Base-by-base conservation (phyloP, 2,113 vertebrate species). In the Myxocyprinus asiaticus region DNA sequence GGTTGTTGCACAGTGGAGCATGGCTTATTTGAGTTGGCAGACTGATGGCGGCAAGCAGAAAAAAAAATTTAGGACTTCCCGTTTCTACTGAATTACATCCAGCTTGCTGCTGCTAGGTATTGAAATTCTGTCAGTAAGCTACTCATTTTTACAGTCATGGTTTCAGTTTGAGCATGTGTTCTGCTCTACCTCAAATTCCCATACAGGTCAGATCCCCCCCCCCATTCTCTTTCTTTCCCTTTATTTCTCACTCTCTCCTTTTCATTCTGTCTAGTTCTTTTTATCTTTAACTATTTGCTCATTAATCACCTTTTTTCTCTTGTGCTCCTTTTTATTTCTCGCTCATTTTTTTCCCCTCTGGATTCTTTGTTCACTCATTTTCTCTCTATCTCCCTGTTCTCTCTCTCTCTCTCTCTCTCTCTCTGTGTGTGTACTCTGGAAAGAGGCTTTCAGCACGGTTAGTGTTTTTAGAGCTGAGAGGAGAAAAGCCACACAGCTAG, bases 21-120 rank as follows among this genome's bases (percentile, higher is more conserved):
- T 42, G 12, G 65, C 77, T 53, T 85, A 82, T 87, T 88, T 83
- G 64, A 74, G 33, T 83, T 89, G 87, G 84, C 81, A 63, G 44
- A 68, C 44, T 48, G 33, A 42, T 45, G 75, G 59, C 4, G 12
- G 12, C 55, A 17, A 76, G 33, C 50, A 63, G 71, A 82, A 67
- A 72, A 83, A 67, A 85, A 53, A 50, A 51, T 4, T 65, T 82
- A 15, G 33, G 63, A 76, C 78, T 87, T 87, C 69, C 82, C 76
- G 45, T 76, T 72, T 72, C 76, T 74, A 22, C 69, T 78, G 71
- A 83, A 81, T 87, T 82, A 86, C 61, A n/a, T 85, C 53, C 67
- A 84, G 79, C 78, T 51, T 62, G 55, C 74, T 84, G 70, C 62
- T 83, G 51, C 50, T 55, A 76, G 76, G 77, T 84, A 51, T 9